Evolutionary conservation across 2,113 vertebrate species (phyloP).

Genomic region (Hemicordylus capensis): DNA sequence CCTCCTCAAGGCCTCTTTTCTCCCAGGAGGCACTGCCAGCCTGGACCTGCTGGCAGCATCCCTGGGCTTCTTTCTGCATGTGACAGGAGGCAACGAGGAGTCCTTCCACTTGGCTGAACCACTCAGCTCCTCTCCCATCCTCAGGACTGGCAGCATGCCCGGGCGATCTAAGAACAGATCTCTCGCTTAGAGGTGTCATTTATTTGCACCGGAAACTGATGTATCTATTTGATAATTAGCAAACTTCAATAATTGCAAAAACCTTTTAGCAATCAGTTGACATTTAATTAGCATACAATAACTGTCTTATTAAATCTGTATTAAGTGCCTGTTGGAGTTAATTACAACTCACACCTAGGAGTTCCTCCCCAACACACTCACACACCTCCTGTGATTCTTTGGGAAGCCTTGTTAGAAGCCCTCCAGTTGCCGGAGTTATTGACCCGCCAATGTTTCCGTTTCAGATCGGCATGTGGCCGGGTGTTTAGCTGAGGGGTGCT

Average conservation of each 20-base stretch:
- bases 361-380: not conserved
- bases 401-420: constrained; percentile 61
- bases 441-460: not conserved
- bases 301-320: constrained; percentile 85
- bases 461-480: not conserved
- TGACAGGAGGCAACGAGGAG: constrained; percentile 35
- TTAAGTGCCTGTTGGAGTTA: constrained; percentile 82
- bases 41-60: not conserved
- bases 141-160: constrained; percentile 61
- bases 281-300: constrained; percentile 85
- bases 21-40: too few species aligned
- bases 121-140: constrained; percentile 61
- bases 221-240: constrained; percentile 84
- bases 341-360: constrained; percentile 74
- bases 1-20: too few species aligned
- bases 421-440: constrained; percentile 21
- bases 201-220: constrained; percentile 79
- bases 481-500: not conserved
- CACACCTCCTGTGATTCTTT: constrained; percentile 47
- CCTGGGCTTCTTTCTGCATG: not conserved
- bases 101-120: constrained; percentile 29
- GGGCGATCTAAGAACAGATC: constrained; percentile 68
- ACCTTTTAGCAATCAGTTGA: constrained; percentile 81
- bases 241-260: constrained; percentile 82
- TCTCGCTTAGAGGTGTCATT: constrained; percentile 75